Conservation (phyloP, 2,888 invertebrate species). For the Diarsia dahlii region DNA sequence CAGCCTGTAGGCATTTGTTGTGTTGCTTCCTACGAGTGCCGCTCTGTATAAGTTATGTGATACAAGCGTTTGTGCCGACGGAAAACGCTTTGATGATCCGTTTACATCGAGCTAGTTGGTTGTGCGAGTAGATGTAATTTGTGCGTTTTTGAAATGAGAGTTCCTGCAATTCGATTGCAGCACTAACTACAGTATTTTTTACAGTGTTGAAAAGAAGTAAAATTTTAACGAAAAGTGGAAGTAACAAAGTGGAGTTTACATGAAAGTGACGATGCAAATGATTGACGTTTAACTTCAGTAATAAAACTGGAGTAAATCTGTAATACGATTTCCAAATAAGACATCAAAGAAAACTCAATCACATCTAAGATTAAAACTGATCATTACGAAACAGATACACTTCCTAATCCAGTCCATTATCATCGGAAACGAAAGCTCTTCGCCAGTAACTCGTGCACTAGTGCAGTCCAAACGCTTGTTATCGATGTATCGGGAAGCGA, state of each 20-base stretch:
- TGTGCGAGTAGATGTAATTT: constrained; percentile 47
- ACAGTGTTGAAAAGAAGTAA: neutral
- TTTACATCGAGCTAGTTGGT: constrained; percentile 68
- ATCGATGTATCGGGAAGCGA: constrained; percentile 82
- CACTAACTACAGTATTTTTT: neutral
- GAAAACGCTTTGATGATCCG: constrained; percentile 76
- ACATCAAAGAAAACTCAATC: constrained; percentile 26
- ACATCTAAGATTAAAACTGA: constrained; percentile 25
- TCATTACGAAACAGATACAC: constrained; percentile 47
- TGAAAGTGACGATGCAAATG: neutral
- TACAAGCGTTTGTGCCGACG: constrained; percentile 75
- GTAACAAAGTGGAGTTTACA: neutral
- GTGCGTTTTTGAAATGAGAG: neutral
- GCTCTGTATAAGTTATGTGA: constrained; percentile 77
- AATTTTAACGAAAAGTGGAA: neutral
- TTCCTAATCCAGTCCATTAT: constrained; percentile 62
- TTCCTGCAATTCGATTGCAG: neutral
- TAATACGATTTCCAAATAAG: neutral
- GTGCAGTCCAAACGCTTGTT: constrained; percentile 74
- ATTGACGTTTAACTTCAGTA: neutral
- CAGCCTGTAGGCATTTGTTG: constrained; percentile 76
- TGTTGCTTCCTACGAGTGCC: constrained; percentile 73
- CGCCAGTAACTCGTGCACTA: constrained; percentile 69
- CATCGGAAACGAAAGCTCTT: constrained; percentile 63
- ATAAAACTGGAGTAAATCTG: constrained; percentile 6